Percentiles rank a stretch among this genome's conserved stretches.
phyloP scores from a whole-genome alignment of 2,888 invertebrate genomes.

The Nasonovia ribisnigri region DNA sequence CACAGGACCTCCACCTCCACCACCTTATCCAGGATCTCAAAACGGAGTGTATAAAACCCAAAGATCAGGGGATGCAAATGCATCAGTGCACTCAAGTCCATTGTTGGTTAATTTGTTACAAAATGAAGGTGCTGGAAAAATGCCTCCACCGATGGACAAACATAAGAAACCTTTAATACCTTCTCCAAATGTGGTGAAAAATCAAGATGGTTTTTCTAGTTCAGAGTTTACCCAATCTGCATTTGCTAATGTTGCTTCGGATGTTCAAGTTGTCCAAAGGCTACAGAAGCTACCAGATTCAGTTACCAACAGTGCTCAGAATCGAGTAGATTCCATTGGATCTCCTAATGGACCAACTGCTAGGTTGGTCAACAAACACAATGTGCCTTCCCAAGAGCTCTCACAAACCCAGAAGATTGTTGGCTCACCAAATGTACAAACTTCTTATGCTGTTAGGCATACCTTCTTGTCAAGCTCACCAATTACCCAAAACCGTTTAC shows the following conservation, averaged over 20 bases:
- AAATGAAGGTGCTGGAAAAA: conserved; percentile 77
- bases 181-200: conserved; percentile 62
- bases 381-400: conserved; percentile 65
- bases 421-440: conserved; percentile 62
- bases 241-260: conserved; percentile 60
- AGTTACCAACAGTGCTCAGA: conserved; percentile 64
- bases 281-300: conserved; percentile 64
- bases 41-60: conserved; percentile 64
- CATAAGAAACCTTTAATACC: conserved; percentile 62
- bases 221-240: conserved; percentile 60
- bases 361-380: conserved; percentile 57
- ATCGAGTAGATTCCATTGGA: conserved; percentile 64
- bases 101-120: conserved; percentile 91
- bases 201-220: conserved; percentile 61
- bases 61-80: conserved; percentile 64
- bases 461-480: conserved; percentile 54
- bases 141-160: conserved; percentile 66
- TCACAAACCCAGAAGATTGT: conserved; percentile 53
- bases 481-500: conserved; percentile 60
- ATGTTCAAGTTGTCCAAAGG: conserved; percentile 65
- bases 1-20: conserved; percentile 66
- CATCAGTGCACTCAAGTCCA: conserved; percentile 83
- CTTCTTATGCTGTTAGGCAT: conserved; percentile 61
- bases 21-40: conserved; percentile 68
- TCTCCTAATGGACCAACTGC: conserved; percentile 63